Evolutionary conservation across 2,888 invertebrate genomes (phyloP), one percentile per base, ranked within the genome.

Genomic region (Alitta virens): DNA sequence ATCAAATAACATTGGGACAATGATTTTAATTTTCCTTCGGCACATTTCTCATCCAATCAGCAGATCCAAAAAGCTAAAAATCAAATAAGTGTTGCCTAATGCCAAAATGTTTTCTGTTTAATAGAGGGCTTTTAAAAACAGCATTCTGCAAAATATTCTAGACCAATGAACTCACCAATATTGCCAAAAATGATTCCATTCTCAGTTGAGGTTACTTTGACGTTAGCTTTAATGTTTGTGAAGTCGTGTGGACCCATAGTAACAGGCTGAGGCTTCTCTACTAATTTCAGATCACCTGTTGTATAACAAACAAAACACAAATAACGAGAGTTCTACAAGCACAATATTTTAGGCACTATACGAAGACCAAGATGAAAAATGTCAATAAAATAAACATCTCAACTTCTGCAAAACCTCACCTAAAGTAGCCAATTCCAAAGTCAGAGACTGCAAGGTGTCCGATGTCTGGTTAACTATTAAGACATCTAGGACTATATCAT

Each of bases 171-270:
- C 69, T 78, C 75, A 90, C 93, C 94, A 72, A 99, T 98, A 80
- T 98, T 99, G 64, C 98, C 98, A 84, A 99, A 99, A 74, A 99
- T 99, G 72, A 99, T 95, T 63, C 98, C 99, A 84, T 99, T 99
- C 85, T 99, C 99, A 0, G 99, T 99, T 16, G 97, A 98, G 0
- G 98, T 94, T n/a, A 84, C 85, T 84, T 98, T 98, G 49, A 98
- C 95, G 79, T 94, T 96, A 7, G 98, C 98, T 83, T 97, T 96
- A 76, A 99, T 98, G 81, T 96, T 93, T 76, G 95, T 93, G 84
- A 94, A 99, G 85, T 98, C 99, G 75, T 95, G 88, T 0, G 99
- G 97, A 3, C 94, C 98, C 71, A 99, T 85, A 58, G 98, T 96
- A 58, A 97, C 90, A 0, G 95, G 92, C 75, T 91, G 91, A 0